A percentile compares a stretch with the other conserved stretches of the same genome.
These are phyloP conservation scores for Linurgus olivaceus DNA, from an alignment of 2,797 vertebrate species.

Conservation along the genomic window DNA sequence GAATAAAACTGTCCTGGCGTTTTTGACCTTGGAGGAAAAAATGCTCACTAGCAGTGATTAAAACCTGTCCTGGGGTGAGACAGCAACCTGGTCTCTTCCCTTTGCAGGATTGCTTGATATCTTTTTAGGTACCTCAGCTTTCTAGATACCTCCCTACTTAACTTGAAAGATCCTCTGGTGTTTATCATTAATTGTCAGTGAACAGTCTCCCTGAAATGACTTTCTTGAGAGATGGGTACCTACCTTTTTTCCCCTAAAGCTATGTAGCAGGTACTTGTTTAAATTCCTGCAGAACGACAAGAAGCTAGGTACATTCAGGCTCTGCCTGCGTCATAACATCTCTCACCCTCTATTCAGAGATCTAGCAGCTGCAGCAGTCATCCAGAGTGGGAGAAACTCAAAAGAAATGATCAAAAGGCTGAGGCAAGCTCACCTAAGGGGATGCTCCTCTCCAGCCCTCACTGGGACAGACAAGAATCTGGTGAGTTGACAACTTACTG, in stretches of 20 bases:
- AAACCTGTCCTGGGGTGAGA: not conserved
- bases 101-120: not conserved
- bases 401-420: not conserved
- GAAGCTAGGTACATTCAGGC: not conserved
- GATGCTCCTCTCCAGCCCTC: not conserved
- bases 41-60: not conserved
- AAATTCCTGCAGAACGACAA: not conserved
- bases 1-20: not conserved
- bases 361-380: not conserved
- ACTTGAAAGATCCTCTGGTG: not conserved
- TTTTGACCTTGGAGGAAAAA: not conserved
- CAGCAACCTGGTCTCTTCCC: not conserved
- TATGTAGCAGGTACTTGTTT: not conserved
- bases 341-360: not conserved
- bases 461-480: not conserved
- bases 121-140: not conserved
- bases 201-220: not conserved
- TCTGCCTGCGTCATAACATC: not conserved
- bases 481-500: not conserved
- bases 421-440: not conserved
- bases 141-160: not conserved
- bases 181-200: not conserved
- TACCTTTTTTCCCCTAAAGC: not conserved
- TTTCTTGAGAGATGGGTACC: not conserved
- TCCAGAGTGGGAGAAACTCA: not conserved